Percentiles rank a stretch among this genome's conserved stretches.
phyloP scores from a whole-genome alignment of 2,888 invertebrate species.

The Drosophila anceps region DNA sequence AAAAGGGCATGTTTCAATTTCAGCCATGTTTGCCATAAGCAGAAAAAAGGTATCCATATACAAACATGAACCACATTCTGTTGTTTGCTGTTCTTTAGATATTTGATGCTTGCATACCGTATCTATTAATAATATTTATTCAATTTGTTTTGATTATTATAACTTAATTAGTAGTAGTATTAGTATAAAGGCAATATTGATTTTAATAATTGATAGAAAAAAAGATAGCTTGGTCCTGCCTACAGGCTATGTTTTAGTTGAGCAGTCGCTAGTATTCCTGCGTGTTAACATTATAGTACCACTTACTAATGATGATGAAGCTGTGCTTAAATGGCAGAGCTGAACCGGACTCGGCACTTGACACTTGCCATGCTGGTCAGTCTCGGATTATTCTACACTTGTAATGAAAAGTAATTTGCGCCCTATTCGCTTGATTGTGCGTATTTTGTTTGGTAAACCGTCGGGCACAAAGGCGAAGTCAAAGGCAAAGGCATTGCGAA shows the following conservation, averaged over 20 bases:
- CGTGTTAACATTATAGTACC: slow-evolving; percentile 56
- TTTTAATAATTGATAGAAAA: no score
- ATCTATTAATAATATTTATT: neutral
- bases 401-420: slow-evolving; percentile 78
- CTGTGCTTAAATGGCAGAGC: slow-evolving; percentile 72
- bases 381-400: slow-evolving; percentile 57
- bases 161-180: neutral
- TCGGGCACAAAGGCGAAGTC: slow-evolving; percentile 18
- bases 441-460: slow-evolving; percentile 70
- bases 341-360: slow-evolving; percentile 62
- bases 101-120: neutral
- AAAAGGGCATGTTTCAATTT: neutral
- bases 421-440: slow-evolving; percentile 73
- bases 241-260: neutral
- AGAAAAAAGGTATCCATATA: neutral
- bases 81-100: neutral
- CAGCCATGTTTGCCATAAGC: neutral
- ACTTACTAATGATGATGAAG: slow-evolving; percentile 77
- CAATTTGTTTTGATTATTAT: neutral
- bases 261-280: neutral
- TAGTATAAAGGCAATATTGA: no score
- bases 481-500: slow-evolving; percentile 22
- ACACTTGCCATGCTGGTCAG: slow-evolving; percentile 62
- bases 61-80: neutral
- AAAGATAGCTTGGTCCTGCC: neutral